Percentiles rank a stretch among this genome's conserved stretches.
These are phyloP conservation scores for Acanthoscelides obtectus DNA, from an alignment of 2,888 invertebrate species.

Conservation along the genomic window DNA sequence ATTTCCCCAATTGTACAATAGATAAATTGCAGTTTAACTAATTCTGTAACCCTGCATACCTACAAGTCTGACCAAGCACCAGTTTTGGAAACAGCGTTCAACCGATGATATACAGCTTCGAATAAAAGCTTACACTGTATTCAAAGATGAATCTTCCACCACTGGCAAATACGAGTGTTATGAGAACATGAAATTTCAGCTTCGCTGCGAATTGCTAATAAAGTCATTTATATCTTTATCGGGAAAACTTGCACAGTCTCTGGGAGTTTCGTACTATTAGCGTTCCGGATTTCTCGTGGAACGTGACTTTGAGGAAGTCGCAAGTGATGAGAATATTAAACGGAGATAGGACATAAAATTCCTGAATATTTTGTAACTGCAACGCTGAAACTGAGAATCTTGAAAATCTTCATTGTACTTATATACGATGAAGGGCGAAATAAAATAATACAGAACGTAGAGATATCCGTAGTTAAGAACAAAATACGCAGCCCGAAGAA, in stretches of 20 bases:
- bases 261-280: not conserved
- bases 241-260: not conserved
- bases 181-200: not conserved
- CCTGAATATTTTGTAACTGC: not conserved
- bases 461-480: too few relatives aligned
- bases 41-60: too few relatives aligned
- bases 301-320: not conserved
- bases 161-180: not conserved
- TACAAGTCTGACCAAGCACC: too few relatives aligned
- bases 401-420: not conserved
- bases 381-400: not conserved
- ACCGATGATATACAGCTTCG: too few relatives aligned
- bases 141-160: not conserved
- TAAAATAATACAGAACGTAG: too few relatives aligned
- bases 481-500: too few relatives aligned
- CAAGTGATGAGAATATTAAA: not conserved
- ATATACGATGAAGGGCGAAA: not conserved
- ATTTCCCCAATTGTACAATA: too few relatives aligned
- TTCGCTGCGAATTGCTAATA: not conserved
- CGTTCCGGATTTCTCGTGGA: not conserved
- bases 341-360: not conserved
- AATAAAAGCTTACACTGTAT: not conserved
- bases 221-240: not conserved
- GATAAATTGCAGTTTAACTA: too few relatives aligned
- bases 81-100: too few relatives aligned